phyloP scores from a whole-genome alignment of 1,140 invertebrate species.

The Brachionus rotundiformis region DNA sequence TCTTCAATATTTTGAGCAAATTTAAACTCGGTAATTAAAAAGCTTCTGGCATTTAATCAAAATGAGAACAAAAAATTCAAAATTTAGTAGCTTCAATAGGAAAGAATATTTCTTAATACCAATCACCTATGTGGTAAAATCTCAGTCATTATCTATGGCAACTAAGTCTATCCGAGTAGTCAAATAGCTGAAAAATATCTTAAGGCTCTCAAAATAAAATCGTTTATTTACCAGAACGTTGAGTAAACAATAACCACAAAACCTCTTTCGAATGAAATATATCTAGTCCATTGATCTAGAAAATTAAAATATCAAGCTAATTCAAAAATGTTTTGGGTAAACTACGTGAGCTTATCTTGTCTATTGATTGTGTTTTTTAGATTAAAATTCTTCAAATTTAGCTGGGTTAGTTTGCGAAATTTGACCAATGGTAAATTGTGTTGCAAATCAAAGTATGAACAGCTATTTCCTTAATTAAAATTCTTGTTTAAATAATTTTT shows the following conservation, averaged over 20 bases:
- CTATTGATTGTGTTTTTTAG: background rate
- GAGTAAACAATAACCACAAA: background rate
- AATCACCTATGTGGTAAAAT: too few relatives aligned
- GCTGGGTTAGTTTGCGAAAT: background rate
- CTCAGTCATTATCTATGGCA: too few relatives aligned
- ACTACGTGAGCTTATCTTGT: conserved; percentile 12
- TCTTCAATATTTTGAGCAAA: background rate
- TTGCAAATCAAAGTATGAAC: background rate
- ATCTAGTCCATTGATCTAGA: background rate
- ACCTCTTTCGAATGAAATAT: background rate
- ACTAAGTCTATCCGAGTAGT: background rate
- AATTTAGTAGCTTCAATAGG: too few relatives aligned
- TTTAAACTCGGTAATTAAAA: background rate
- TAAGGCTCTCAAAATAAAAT: background rate
- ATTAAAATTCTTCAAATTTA: background rate
- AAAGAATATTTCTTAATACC: too few relatives aligned
- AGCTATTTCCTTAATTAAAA: background rate
- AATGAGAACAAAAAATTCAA: background rate
- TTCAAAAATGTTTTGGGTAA: conserved; percentile 18
- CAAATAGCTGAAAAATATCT: background rate
- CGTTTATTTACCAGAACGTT: background rate
- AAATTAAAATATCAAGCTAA: conserved; percentile 20
- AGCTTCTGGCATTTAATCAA: conserved; percentile 33
- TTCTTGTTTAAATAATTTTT: background rate
- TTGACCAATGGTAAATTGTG: background rate